These are phyloP conservation scores for Caenorhabditis wallacei DNA, from an alignment of 2,888 invertebrate species.

Conservation along the genomic window DNA sequence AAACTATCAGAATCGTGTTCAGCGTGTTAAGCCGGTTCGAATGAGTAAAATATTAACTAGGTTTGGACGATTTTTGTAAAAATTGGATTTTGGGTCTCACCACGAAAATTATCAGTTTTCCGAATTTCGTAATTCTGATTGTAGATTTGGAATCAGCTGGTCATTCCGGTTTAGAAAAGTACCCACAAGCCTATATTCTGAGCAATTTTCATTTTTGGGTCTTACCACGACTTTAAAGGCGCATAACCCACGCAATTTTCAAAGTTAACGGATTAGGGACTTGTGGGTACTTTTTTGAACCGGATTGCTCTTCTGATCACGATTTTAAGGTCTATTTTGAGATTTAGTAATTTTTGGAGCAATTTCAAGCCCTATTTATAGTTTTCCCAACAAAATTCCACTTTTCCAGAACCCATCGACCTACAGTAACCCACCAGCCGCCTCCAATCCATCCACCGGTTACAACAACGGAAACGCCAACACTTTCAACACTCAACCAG, in stretches of 20 bases:
- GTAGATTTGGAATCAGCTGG: no score
- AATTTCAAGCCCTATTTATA: background rate
- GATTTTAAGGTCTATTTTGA: no score
- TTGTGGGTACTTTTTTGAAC: no score
- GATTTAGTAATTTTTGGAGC: background rate
- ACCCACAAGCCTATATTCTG: no score
- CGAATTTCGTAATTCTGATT: no score
- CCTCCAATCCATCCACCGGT: background rate
- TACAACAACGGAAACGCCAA: constrained; percentile 6
- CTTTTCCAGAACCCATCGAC: constrained; percentile 44
- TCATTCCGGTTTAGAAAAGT: no score
- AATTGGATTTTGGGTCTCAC: background rate
- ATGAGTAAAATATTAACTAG: background rate
- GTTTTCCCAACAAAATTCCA: background rate
- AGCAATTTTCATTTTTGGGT: no score
- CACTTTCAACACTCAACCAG: constrained; percentile 40
- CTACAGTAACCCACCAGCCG: constrained; percentile 17
- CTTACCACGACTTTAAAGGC: no score
- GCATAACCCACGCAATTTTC: no score
- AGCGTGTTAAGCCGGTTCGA: background rate
- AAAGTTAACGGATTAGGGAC: no score
- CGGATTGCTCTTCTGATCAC: no score
- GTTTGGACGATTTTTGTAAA: background rate
- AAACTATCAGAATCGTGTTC: no score
- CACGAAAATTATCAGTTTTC: background rate